Evolutionary conservation across 2,797 vertebrate genomes (phyloP), one percentile per base, ranked within the genome.

Genomic region (Menidia menidia): DNA sequence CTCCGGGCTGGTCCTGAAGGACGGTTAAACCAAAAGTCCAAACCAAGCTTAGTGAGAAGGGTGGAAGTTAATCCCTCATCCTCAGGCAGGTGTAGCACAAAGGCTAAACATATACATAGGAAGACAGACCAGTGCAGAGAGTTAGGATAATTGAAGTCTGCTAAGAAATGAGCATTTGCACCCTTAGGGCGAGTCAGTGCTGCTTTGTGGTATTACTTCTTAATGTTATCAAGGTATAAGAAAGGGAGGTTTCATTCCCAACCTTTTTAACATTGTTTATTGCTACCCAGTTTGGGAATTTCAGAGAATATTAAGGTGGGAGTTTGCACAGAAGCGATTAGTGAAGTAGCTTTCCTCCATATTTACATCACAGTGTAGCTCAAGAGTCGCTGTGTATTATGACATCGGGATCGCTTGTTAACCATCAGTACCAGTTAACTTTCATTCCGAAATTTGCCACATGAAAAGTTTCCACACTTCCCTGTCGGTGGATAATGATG

Each of bases 31-130:
- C 75, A 71, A 80, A 86, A 91, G 89, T 91, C 88, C 89, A 89
- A 87, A 86, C 88, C 69, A 57, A 68, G 87, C 81, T 89, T 78
- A 82, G 77, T 77, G 81, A 86, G 68, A 78, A 60, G 60, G 76
- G 64, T 81, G 71, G 78, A 85, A 89, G 88, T 89, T 94, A 94
- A 94, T 94, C 91, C 91, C 75, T 74, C 91, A 75, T 93, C 92
- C 92, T 89, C 77, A 78, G 89, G 90, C 90, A 87, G 85, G 89
- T 93, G 86, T 84, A 93, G 91, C 90, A 92, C 88, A 90, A 91
- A 92, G 92, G 89, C 92, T 94, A 94, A 94, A 92, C 93, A 93
- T 92, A 93, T 92, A 90, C 88, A 88, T 88, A 84, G 90, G 83
- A 88, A 92, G 88, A 84, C 86, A 57, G 74, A 88, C 86, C 88